Evolutionary conservation across 2,797 vertebrate genomes (phyloP).

Genomic region (Silurus lanzhouensis): DNA sequence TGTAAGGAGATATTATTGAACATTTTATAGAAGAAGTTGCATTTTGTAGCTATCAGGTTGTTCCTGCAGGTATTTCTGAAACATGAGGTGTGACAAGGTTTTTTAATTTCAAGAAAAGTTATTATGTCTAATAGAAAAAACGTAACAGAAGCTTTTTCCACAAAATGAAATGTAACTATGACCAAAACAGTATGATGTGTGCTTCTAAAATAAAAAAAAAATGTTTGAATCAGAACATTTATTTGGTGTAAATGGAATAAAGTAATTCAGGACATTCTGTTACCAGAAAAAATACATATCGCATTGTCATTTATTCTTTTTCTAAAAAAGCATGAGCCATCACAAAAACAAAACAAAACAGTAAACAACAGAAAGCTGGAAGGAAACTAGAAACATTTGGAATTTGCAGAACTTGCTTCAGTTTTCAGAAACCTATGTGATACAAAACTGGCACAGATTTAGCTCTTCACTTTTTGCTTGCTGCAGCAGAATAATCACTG

Average conservation of each 20-base stretch:
- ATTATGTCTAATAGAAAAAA: no score
- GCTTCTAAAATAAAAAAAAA: background rate
- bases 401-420: background rate
- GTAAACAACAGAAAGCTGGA: background rate
- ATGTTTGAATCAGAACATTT: background rate
- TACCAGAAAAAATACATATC: background rate
- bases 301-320: background rate
- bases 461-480: conserved; percentile 16
- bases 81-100: no score
- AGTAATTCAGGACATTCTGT: background rate
- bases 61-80: no score
- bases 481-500: conserved; percentile 20
- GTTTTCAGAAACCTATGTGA: background rate
- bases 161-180: background rate
- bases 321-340: background rate
- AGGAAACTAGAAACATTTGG: background rate
- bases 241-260: background rate
- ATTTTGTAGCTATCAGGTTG: background rate
- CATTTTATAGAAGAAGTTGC: background rate
- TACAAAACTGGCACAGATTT: background rate
- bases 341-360: background rate
- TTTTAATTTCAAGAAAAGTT: background rate
- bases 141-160: background rate
- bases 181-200: background rate
- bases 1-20: background rate